Conservation (phyloP, 2,888 invertebrate species). For the Athalia cordata region DNA sequence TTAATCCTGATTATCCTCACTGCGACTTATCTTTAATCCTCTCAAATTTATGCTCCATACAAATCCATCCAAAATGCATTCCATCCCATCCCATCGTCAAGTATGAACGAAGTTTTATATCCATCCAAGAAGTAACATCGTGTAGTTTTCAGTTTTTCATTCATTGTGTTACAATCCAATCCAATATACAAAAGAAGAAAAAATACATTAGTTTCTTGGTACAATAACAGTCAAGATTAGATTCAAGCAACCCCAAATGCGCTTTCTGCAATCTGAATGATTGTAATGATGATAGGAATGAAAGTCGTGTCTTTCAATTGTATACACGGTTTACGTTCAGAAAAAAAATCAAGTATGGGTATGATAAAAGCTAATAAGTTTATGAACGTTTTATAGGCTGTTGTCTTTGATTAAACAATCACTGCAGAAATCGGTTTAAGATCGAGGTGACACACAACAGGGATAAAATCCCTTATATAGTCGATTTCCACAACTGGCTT, state of each 20-base stretch:
- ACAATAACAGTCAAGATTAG: conserved; percentile 41
- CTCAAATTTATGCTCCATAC: conserved; percentile 46
- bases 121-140: conserved; percentile 73
- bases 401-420: no score
- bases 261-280: conserved; percentile 54
- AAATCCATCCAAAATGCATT: conserved; percentile 45
- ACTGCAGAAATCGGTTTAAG: conserved; percentile 9
- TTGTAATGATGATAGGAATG: conserved; percentile 23
- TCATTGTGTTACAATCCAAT: conserved; percentile 74
- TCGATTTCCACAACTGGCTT: not conserved
- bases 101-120: conserved; percentile 58
- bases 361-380: no score
- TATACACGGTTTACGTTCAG: conserved; percentile 10
- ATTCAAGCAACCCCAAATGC: conserved; percentile 53
- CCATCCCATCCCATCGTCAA: conserved; percentile 43
- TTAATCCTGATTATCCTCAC: conserved; percentile 42
- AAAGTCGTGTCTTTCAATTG: conserved; percentile 1
- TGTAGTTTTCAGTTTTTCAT: conserved; percentile 73
- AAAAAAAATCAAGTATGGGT: conserved; percentile 6
- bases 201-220: conserved; percentile 71
- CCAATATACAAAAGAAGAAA: conserved; percentile 74
- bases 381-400: not conserved
- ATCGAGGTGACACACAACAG: not conserved
- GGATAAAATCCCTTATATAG: not conserved
- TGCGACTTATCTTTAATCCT: conserved; percentile 43